phyloP scores from a whole-genome alignment of 1,140 invertebrate species.

The Bombus ignitus region DNA sequence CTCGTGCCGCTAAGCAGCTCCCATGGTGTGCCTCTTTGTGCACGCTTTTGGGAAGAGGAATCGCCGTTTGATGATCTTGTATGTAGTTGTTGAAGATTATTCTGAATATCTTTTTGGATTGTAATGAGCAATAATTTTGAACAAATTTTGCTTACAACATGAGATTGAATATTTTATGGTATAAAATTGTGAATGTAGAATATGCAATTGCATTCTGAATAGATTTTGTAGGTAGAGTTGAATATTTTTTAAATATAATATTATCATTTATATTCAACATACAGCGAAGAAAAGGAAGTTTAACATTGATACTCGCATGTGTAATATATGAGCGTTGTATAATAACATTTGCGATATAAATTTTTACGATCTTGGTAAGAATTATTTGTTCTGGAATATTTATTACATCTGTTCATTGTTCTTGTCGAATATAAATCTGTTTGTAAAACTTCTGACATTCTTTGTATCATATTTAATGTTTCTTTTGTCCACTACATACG shows the following conservation, averaged over 20 bases:
- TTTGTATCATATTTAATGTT: not conserved
- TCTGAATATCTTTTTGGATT: too few species aligned
- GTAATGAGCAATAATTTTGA: not conserved
- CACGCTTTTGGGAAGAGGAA: not conserved
- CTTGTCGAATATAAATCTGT: too few species aligned
- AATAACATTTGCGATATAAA: too few species aligned
- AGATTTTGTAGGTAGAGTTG: too few species aligned
- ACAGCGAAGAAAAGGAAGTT: not conserved
- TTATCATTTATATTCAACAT: not conserved
- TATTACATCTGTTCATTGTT: not conserved
- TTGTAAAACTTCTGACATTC: not conserved
- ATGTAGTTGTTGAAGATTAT: not conserved
- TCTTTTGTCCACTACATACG: not conserved
- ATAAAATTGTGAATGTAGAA: not conserved
- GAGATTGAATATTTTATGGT: not conserved
- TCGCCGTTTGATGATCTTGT: not conserved
- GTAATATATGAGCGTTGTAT: too few species aligned
- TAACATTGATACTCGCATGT: not conserved
- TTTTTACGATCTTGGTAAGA: not conserved
- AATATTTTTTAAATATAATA: not conserved
- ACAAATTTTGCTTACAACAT: not conserved
- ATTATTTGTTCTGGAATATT: not conserved
- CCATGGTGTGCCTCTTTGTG: not conserved
- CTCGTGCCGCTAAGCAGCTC: slow-evolving; percentile 24
- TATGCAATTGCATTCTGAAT: too few species aligned